phyloP scores from a whole-genome alignment of 2,113 vertebrate species.

The Aldabrachelys gigantea region DNA sequence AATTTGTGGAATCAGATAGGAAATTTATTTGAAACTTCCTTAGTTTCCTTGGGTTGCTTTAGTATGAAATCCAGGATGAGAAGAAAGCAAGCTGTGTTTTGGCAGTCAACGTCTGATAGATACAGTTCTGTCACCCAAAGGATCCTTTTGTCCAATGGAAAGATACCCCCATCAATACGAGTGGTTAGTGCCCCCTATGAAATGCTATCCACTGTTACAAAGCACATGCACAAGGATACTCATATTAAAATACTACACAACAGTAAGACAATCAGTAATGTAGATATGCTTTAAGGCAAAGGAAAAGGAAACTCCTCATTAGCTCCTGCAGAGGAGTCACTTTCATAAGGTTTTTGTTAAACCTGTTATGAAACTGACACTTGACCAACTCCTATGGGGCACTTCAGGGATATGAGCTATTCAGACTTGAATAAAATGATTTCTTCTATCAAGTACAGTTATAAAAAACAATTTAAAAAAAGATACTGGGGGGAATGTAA shows the following conservation, averaged over 20 bases:
- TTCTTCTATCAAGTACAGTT: not conserved
- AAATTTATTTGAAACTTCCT: not conserved
- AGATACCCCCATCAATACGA: accelerated
- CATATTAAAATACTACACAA: not conserved
- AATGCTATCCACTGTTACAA: not conserved
- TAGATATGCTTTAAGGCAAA: not conserved
- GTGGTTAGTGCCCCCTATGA: not conserved
- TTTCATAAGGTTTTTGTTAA: not conserved
- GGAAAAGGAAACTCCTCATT: not conserved
- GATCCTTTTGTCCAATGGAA: not conserved
- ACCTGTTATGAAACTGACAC: not conserved
- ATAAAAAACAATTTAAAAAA: not conserved
- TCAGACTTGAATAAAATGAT: not conserved
- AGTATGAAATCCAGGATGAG: not conserved
- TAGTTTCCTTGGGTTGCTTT: not conserved
- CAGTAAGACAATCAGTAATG: not conserved
- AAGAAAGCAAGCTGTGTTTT: not conserved
- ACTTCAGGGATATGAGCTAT: not conserved
- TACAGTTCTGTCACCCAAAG: not conserved
- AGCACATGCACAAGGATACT: not conserved
- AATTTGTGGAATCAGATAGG: not conserved
- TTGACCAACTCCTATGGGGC: not conserved
- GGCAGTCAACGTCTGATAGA: not conserved
- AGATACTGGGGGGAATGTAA: not conserved
- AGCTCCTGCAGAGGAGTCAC: not conserved